These are phyloP conservation scores for Euborellia annulipes DNA, from an alignment of 1,140 invertebrate genomes.

Conservation along the genomic window DNA sequence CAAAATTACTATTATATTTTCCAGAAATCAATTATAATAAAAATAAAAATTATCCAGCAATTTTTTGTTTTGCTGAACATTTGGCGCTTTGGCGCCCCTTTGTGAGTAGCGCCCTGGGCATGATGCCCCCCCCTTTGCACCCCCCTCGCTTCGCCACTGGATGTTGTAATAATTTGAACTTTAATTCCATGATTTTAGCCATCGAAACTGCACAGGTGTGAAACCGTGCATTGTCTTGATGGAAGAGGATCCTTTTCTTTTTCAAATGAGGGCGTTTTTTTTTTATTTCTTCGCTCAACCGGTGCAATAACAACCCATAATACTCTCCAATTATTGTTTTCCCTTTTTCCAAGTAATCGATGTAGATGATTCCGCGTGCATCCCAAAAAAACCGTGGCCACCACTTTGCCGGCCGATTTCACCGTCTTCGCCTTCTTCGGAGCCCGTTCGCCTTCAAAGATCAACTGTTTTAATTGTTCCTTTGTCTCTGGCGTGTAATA, in stretches of 20 bases:
- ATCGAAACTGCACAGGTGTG: too few relatives aligned
- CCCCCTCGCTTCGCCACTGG: too few relatives aligned
- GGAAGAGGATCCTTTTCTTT: not conserved
- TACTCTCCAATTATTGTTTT: constrained; percentile 24
- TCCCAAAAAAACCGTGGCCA: constrained; percentile 19
- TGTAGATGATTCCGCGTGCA: constrained; percentile 10
- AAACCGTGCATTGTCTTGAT: too few relatives aligned
- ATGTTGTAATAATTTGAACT: too few relatives aligned
- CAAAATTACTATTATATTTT: too few relatives aligned
- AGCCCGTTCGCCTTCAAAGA: constrained; percentile 3
- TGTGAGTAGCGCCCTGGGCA: too few relatives aligned
- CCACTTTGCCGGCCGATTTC: constrained; percentile 18
- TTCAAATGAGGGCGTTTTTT: constrained; percentile 1
- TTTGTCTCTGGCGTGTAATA: constrained; percentile 22
- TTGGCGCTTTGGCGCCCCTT: too few relatives aligned
- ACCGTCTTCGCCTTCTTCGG: constrained; percentile 17
- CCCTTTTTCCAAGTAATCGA: constrained; percentile 27
- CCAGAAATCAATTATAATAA: too few relatives aligned
- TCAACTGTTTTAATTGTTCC: constrained; percentile 22
- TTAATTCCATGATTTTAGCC: too few relatives aligned
- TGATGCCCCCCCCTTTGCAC: too few relatives aligned
- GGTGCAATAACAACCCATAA: constrained; percentile 15
- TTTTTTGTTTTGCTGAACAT: too few relatives aligned
- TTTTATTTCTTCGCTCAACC: constrained; percentile 14
- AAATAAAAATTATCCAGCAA: too few relatives aligned